Evolutionary conservation across 1,140 invertebrate species (phyloP).

Genomic region (Neodiprion pinetum): DNA sequence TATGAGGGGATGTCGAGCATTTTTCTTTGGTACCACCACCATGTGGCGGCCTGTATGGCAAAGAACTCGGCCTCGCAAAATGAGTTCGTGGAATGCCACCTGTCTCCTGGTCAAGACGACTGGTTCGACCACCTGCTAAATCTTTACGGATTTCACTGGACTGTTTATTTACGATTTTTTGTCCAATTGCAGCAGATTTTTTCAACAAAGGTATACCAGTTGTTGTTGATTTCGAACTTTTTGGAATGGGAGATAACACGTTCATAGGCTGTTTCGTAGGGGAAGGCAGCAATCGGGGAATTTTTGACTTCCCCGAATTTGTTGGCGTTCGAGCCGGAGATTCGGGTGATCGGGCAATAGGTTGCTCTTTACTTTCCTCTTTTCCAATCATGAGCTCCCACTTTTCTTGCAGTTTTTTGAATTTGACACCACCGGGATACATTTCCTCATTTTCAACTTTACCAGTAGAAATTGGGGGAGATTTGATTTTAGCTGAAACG

Average conservation of each 20-base stretch:
- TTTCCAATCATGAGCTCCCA: slow-evolving; percentile 80
- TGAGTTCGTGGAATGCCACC: slow-evolving; percentile 51
- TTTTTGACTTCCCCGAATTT: slow-evolving; percentile 67
- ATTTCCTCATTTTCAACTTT: slow-evolving; percentile 49
- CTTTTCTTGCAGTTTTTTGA: slow-evolving; percentile 82
- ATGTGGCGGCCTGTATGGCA: slow-evolving; percentile 68
- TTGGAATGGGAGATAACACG: slow-evolving; percentile 41
- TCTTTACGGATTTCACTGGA: slow-evolving; percentile 41
- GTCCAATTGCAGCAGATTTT: slow-evolving; percentile 38
- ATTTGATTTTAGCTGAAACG: slow-evolving; percentile 23
- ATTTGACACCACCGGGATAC: slow-evolving; percentile 63
- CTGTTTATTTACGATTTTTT: slow-evolving; percentile 39
- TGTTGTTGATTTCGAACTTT: slow-evolving; percentile 43
- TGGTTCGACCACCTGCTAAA: slow-evolving; percentile 54
- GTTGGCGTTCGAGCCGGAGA: slow-evolving; percentile 58
- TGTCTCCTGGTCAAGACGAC: slow-evolving; percentile 66
- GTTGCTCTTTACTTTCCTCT: slow-evolving; percentile 55
- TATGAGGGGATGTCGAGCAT: slow-evolving; percentile 61
- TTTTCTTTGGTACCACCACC: slow-evolving; percentile 56
- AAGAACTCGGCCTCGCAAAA: slow-evolving; percentile 65
- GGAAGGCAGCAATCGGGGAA: slow-evolving; percentile 73
- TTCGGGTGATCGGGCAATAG: slow-evolving; percentile 44
- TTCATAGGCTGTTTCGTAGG: slow-evolving; percentile 62
- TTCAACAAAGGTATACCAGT: slow-evolving; percentile 53
- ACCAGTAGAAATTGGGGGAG: slow-evolving; percentile 12